Percentiles rank a stretch among this genome's conserved stretches.
Conservation (phyloP, 2,797 vertebrate species). For the Sphenodon punctatus region DNA sequence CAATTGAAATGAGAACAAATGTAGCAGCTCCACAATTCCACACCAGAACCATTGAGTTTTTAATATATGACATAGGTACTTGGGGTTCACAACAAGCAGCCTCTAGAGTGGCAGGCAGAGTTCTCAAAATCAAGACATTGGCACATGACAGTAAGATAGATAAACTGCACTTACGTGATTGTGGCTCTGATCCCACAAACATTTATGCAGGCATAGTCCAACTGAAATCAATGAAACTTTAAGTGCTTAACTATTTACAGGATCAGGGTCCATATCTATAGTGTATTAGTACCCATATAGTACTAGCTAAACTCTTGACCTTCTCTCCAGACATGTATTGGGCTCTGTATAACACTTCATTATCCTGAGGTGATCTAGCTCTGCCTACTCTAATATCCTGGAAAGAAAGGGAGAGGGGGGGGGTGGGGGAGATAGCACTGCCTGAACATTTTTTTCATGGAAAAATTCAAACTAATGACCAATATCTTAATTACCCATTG, state of each 20-base stretch:
- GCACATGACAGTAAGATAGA: slow-evolving; percentile 1
- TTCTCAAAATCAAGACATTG: not conserved
- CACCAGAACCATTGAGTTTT: too few species aligned
- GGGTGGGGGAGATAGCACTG: too few species aligned
- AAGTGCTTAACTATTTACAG: too few species aligned
- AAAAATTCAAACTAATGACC: too few species aligned
- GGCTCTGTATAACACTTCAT: not conserved
- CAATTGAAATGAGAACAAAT: slow-evolving; percentile 42
- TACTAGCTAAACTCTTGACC: not conserved
- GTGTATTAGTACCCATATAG: not conserved
- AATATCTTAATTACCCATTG: not conserved
- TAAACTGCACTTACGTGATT: too few species aligned
- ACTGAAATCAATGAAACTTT: too few species aligned
- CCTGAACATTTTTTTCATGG: not conserved
- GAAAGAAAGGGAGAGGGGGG: not conserved
- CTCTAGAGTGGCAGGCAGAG: too few species aligned
- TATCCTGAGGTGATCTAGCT: not conserved
- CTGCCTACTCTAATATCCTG: not conserved
- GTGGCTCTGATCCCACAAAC: too few species aligned
- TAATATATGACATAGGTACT: too few species aligned
- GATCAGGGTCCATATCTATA: slow-evolving; percentile 1
- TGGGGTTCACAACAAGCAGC: too few species aligned
- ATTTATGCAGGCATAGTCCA: too few species aligned
- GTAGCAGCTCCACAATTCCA: too few species aligned
- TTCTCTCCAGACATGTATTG: not conserved